Evolutionary conservation across 2,113 vertebrate genomes (phyloP).

Genomic region (Apodemus speciosus): DNA sequence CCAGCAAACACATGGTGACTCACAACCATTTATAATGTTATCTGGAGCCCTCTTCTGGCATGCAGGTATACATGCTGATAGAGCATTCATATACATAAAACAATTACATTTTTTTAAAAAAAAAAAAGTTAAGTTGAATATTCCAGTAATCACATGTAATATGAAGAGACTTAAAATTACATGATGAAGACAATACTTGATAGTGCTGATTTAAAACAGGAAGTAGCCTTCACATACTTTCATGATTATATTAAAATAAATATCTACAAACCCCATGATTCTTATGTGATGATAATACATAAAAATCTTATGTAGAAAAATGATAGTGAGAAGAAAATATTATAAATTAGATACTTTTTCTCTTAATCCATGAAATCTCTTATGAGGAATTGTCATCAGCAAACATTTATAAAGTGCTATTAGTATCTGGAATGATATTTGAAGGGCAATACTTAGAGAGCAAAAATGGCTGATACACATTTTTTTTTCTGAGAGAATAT

Average conservation of each 20-base stretch:
- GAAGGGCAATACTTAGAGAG: not conserved
- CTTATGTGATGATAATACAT: not conserved
- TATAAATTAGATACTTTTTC: not conserved
- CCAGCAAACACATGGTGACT: too few relatives aligned
- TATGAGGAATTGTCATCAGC: not conserved
- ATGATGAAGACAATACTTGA: not conserved
- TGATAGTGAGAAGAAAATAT: not conserved
- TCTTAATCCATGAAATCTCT: not conserved
- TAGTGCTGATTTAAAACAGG: not conserved
- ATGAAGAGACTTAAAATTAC: not conserved
- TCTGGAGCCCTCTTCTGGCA: too few relatives aligned
- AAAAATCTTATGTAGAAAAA: slow-evolving; percentile 2
- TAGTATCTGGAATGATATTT: not conserved
- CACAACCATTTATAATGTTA: too few relatives aligned
- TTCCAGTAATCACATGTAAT: not conserved
- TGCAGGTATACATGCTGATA: too few relatives aligned
- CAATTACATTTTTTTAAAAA: too few relatives aligned
- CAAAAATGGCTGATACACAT: not conserved
- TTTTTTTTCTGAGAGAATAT: not conserved
- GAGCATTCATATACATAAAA: too few relatives aligned
- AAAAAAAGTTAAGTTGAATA: not conserved
- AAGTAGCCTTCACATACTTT: not conserved
- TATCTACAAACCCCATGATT: not conserved
- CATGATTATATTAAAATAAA: not conserved
- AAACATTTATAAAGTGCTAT: not conserved